Evolutionary conservation across 2,113 vertebrate genomes (phyloP), one percentile per base, ranked within the genome.

Genomic region (Leiothrix lutea): DNA sequence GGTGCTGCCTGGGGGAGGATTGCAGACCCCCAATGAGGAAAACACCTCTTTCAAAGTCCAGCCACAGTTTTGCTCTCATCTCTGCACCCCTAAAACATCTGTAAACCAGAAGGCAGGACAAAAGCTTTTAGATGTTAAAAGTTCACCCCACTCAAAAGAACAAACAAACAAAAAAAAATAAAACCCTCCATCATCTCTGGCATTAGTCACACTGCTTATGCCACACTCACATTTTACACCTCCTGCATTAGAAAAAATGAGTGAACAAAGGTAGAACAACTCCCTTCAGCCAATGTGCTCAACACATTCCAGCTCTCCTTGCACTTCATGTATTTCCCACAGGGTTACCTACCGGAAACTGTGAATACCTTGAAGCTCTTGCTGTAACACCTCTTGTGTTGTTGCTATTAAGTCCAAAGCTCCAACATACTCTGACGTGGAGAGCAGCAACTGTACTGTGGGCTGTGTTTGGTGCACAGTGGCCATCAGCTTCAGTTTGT

Each of bases 381-480:
- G 99, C 97, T 99, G 99, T 92, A 99, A 98, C 89, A 99, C 99
- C 96, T 99, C 99, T 94, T 99, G 99, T 7, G 99, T 99, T 87
- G 99, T 99, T 95, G 98, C 98, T 97, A 99, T 99, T 93, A 99
- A 99, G 97, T 99, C 99, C 97, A 99, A 98, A 21, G 99, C 99
- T 12, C 99, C 99, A 60, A 99, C 99, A 64, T 99, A 99, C 97
- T 99, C 99, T 0, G 99, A 99, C 87, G 99, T 99, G 45, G 99
- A 99, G 21, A 99, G 97, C 90, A 99, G 98, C 96, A 99, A 96
- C 98, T 99, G 99, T 62, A 99, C 99, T 4, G 99, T 99, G 94
- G 99, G 99, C 97, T 99, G 99, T n/a, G 99, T 99, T 98, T 99
- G 99, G 75, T 99, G 99, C 79, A 99, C 99, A 29, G 99, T 99